Percentiles rank a stretch among this genome's conserved stretches.
Evolutionary conservation across 1,140 invertebrate genomes (phyloP).

Genomic region (Armadillidium nasatum): DNA sequence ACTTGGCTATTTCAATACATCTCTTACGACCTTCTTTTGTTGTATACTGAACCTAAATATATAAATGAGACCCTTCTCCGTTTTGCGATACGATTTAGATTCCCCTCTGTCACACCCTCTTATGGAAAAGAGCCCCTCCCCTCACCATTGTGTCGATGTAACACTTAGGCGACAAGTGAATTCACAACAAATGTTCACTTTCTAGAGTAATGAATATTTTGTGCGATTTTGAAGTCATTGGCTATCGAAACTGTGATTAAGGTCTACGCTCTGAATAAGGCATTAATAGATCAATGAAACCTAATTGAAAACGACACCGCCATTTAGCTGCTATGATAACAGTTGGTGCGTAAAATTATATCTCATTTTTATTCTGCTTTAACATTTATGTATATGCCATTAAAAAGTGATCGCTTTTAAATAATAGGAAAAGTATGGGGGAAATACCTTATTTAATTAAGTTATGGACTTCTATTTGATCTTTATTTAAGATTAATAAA

Average conservation of each 20-base stretch:
- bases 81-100: not conserved
- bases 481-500: no score
- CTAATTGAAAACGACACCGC: not conserved
- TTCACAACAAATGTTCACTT: slow-evolving; percentile 13
- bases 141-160: slow-evolving; percentile 1
- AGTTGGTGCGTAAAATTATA: slow-evolving; percentile 10
- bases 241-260: slow-evolving; percentile 4
- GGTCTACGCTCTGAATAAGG: slow-evolving; percentile 1
- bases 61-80: not conserved
- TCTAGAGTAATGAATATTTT: slow-evolving; percentile 4
- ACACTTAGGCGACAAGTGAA: slow-evolving; percentile 1
- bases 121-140: not conserved
- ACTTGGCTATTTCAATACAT: slow-evolving; percentile 4
- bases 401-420: not conserved
- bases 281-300: slow-evolving; percentile 8
- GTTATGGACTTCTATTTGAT: no score
- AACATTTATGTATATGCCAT: not conserved
- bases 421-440: no score
- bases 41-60: slow-evolving; percentile 2
- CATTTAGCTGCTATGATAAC: slow-evolving; percentile 4
- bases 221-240: not conserved
- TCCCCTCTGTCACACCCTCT: not conserved
- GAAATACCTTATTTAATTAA: no score
- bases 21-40: slow-evolving; percentile 8
- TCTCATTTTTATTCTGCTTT: not conserved